A percentile compares a stretch with the other conserved stretches of the same genome.
phyloP scores from a whole-genome alignment of 2,113 vertebrate species.

The Jaculus jaculus region DNA sequence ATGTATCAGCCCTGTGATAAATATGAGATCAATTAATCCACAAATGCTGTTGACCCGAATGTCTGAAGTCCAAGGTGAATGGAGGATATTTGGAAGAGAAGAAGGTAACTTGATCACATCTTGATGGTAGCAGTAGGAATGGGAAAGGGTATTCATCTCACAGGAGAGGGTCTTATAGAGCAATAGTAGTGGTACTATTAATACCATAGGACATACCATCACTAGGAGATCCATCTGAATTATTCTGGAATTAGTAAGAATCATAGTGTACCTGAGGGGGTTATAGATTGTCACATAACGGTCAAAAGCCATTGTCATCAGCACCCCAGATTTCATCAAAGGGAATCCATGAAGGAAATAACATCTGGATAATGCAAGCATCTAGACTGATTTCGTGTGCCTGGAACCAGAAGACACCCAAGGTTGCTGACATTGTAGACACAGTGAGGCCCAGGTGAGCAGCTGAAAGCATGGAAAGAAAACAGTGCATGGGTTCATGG shows the following conservation, averaged over 20 bases:
- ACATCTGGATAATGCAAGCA: no score
- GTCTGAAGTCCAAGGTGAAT: no score
- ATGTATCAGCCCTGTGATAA: not conserved
- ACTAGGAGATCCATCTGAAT: slow-evolving; percentile 36
- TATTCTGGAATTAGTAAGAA: slow-evolving; percentile 67
- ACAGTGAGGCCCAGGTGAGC: slow-evolving; percentile 64
- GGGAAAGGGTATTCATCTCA: slow-evolving; percentile 43
- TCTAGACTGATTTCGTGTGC: slow-evolving; percentile 56
- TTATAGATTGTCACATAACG: slow-evolving; percentile 12
- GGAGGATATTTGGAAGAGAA: no score
- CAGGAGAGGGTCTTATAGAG: slow-evolving; percentile 65
- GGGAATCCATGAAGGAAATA: no score
- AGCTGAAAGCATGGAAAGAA: slow-evolving; percentile 66
- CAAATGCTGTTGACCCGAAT: not conserved
- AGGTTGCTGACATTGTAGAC: slow-evolving; percentile 67
- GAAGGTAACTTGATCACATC: slow-evolving; percentile 68
- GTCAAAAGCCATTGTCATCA: slow-evolving; percentile 52
- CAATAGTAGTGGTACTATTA: slow-evolving; percentile 54
- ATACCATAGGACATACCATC: not conserved
- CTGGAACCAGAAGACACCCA: slow-evolving; percentile 53
- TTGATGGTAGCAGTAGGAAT: slow-evolving; percentile 61
- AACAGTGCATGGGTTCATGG: slow-evolving; percentile 71
- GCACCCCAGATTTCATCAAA: slow-evolving; percentile 58
- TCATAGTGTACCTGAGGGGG: slow-evolving; percentile 71
- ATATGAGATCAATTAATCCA: slow-evolving; percentile 35